These are phyloP conservation scores for Ernsta delagoae DNA, from an alignment of 2,888 invertebrate species.

Conservation along the genomic window DNA sequence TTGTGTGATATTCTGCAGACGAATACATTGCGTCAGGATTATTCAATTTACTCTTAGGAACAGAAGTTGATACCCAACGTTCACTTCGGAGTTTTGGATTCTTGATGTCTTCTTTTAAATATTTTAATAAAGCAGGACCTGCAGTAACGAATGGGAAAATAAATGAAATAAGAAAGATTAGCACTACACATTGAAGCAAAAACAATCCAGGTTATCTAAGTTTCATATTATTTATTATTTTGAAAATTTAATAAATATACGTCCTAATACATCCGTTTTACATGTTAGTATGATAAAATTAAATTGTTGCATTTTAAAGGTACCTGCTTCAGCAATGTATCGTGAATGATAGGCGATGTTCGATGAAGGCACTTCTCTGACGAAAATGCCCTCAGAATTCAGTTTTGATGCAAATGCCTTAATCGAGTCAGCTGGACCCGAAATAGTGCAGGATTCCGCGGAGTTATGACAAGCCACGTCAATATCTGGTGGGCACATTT, in stretches of 20 bases:
- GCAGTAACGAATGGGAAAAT: no score
- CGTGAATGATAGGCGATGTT: constrained; percentile 96
- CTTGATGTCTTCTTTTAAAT: constrained; percentile 9
- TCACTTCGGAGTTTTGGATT: constrained; percentile 1
- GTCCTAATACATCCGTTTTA: no score
- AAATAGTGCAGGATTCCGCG: constrained; percentile 90
- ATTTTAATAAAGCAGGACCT: constrained; percentile 4
- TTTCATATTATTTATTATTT: no score
- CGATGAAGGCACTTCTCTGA: constrained; percentile 85
- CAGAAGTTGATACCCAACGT: constrained; percentile 17
- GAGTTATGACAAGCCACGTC: constrained; percentile 93
- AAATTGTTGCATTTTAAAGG: no score
- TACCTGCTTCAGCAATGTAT: constrained; percentile 89
- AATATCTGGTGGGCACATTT: constrained; percentile 80
- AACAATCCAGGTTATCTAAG: no score
- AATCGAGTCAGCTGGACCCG: constrained; percentile 88
- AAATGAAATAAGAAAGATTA: no score
- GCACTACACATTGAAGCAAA: no score
- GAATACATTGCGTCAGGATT: constrained; percentile 5
- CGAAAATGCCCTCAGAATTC: constrained; percentile 67
- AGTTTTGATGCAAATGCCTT: constrained; percentile 80
- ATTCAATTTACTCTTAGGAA: constrained; percentile 3
- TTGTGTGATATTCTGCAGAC: constrained; percentile 10
- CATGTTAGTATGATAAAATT: no score
- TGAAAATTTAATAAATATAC: no score